These are phyloP conservation scores for Glaucidium brasilianum DNA, from an alignment of 2,113 vertebrate species.

Conservation along the genomic window DNA sequence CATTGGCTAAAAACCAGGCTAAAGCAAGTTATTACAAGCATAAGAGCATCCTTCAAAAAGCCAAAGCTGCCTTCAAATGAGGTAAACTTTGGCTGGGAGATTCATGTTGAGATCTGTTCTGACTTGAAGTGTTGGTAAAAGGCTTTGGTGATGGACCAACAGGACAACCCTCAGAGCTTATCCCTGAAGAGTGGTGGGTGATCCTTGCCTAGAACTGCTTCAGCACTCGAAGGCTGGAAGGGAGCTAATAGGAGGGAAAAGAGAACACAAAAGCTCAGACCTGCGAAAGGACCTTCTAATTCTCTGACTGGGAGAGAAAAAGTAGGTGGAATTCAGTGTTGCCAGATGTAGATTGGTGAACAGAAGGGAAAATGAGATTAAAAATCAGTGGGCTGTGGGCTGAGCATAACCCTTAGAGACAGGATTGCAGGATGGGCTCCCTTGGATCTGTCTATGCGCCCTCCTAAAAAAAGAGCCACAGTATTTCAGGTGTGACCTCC, in stretches of 20 bases:
- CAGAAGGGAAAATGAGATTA: neutral
- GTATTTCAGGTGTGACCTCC: neutral
- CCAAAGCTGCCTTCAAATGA: neutral
- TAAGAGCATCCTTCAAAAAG: neutral
- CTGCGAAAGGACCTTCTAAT: neutral
- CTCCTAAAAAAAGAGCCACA: neutral
- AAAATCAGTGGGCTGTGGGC: neutral
- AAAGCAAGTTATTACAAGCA: neutral
- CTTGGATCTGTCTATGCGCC: neutral
- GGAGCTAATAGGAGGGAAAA: neutral
- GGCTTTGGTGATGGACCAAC: neutral
- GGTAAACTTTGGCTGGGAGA: neutral
- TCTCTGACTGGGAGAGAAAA: neutral
- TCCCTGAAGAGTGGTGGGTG: neutral
- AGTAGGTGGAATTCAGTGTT: neutral
- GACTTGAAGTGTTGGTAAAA: neutral
- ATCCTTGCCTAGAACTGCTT: neutral
- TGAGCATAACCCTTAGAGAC: neutral
- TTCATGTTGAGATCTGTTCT: neutral
- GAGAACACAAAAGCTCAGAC: neutral
- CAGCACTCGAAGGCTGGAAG: neutral
- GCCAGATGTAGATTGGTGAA: neutral
- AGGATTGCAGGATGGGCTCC: neutral
- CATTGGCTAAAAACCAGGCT: neutral
- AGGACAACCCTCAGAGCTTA: neutral